Conservation (phyloP, 2,113 vertebrate genomes). For the Piliocolobus tephrosceles region DNA sequence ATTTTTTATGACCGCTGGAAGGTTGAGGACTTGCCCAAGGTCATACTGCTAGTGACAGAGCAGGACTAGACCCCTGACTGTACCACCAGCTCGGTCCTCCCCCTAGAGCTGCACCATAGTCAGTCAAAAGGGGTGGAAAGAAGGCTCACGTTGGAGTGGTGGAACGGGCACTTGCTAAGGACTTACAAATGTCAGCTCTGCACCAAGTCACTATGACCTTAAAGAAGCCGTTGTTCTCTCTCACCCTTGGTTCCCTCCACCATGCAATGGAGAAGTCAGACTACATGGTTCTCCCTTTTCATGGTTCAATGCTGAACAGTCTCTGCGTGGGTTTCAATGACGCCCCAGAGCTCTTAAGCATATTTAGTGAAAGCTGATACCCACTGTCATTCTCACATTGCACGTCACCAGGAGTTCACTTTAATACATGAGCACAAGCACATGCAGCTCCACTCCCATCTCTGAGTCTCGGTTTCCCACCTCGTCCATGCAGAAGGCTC, state of each 20-base stretch:
- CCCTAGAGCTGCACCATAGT: not conserved
- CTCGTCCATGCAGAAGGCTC: not conserved
- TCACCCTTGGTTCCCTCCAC: not conserved
- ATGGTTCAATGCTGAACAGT: not conserved
- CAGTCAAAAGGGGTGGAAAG: not conserved
- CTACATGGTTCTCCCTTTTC: not conserved
- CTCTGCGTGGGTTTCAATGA: not conserved
- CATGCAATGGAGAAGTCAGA: not conserved
- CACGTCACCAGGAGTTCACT: not conserved
- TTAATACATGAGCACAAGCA: not conserved
- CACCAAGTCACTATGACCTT: not conserved
- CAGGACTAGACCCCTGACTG: not conserved
- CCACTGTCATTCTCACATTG: not conserved
- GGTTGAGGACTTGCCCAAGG: too few relatives aligned
- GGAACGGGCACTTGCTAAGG: accelerated
- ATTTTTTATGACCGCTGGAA: not conserved
- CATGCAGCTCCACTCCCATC: not conserved
- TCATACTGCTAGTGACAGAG: not conserved
- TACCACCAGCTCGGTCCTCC: not conserved
- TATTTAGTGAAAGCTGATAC: not conserved
- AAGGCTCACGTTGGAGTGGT: not conserved
- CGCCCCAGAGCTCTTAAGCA: not conserved
- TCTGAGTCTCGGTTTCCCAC: not conserved
- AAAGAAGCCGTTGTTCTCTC: not conserved
- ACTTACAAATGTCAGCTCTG: too few relatives aligned